Base-by-base conservation (phyloP, 2,113 vertebrate species). In the Tragelaphus imberbis region DNA sequence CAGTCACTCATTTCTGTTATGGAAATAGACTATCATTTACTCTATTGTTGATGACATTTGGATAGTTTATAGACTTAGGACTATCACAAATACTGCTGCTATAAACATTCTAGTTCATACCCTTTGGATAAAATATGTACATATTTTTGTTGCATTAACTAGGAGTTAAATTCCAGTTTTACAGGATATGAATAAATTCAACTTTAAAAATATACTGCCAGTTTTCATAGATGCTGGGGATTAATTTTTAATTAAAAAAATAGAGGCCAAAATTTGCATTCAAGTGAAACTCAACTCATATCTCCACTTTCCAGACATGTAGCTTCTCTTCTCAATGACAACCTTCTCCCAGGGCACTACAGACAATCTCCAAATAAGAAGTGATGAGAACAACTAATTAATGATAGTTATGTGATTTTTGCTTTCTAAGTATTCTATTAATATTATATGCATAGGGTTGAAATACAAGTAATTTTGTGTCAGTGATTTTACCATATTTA, bases 401-500 rank as follows among this genome's bases (percentile, higher is more conserved):
- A 65, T 36, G 25, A 85, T 23, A 49, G 27, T 84, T 89, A 47
- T 5, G 13, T 81, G 53, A 55, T 82, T 97, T 85, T 49, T 92
- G 27, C 40, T 92, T 91, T 68, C 44, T 40, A 55, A 40, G n/a
- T 87, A 58, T 17, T 58, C 75, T 36, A 12, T 30, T 87, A 47
- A 30, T 36, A 15, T 30, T 84, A 36, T 40, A 65, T 10, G 4
- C 65, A 30, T 49, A 28, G 3, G 6, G 51, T 93, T 95, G 58
- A 95, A 95, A 91, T 85, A 88, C 91, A 96, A 82, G 49, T 81
- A 58, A 88, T 86, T 86, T 81, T 87, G 17, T 89, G 28, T 79
- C 44, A 53, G 15, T 80, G 44, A 55, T 90, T 93, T 58, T 92
- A 36, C 27, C 59, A 1, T 68, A 28, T 81, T 93, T 17, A 21